Evolutionary conservation across 2,113 vertebrate genomes (phyloP).

Genomic region (Brevimyrus niger): DNA sequence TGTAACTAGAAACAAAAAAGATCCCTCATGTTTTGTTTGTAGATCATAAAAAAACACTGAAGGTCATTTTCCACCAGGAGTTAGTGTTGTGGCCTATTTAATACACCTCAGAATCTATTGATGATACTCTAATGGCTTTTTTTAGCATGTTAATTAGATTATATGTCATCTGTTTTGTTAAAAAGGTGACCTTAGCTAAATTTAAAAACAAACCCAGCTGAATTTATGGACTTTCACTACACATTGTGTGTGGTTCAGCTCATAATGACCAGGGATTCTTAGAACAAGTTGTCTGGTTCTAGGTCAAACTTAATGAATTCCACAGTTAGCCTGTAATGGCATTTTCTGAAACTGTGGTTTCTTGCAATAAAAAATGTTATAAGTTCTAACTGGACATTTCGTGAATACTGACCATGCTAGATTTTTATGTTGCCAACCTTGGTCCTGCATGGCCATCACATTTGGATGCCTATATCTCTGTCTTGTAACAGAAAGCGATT

Average conservation of each 20-base stretch:
- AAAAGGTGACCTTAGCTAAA: constrained; percentile 3
- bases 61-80: not conserved
- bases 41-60: not conserved
- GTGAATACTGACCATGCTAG: not conserved
- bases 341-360: not conserved
- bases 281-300: constrained; percentile 1
- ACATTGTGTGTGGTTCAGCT: not conserved
- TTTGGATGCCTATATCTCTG: not conserved
- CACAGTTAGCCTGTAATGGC: not conserved
- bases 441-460: not conserved
- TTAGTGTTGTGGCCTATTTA: not conserved
- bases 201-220: not conserved
- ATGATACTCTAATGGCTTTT: not conserved
- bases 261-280: not conserved
- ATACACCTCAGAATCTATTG: not conserved
- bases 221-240: not conserved
- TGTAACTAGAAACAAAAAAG: not conserved
- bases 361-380: not conserved
- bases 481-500: not conserved
- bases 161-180: not conserved
- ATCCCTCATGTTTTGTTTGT: not conserved
- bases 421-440: not conserved
- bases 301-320: not conserved
- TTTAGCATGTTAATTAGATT: not conserved
- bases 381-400: not conserved